Conservation (phyloP, 2,888 invertebrate genomes). For the Mesorhabditis sp. region DNA sequence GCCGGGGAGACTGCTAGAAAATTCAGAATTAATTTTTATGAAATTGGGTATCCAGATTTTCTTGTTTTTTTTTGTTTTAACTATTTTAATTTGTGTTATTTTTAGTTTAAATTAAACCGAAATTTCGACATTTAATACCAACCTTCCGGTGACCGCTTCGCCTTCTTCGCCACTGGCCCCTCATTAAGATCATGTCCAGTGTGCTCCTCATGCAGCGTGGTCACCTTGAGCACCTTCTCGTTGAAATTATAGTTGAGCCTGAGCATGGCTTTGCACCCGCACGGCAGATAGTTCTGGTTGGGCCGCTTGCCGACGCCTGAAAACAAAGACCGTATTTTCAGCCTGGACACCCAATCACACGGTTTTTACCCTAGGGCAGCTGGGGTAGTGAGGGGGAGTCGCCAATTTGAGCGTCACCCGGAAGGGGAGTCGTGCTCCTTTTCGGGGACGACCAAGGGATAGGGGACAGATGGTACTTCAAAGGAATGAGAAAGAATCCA, state of each 20-base stretch:
- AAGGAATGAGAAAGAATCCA: too few species aligned
- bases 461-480: too few species aligned
- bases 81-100: too few species aligned
- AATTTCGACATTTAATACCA: neutral
- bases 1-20: neutral
- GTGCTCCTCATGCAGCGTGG: neutral
- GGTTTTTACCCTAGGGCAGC: too few species aligned
- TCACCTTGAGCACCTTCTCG: conserved; percentile 28
- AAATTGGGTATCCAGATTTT: too few species aligned
- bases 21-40: neutral
- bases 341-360: too few species aligned
- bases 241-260: conserved; percentile 46
- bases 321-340: conserved; percentile 9
- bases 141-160: neutral
- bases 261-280: conserved; percentile 53
- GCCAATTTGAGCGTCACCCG: too few species aligned
- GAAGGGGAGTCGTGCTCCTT: too few species aligned
- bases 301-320: conserved; percentile 52
- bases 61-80: too few species aligned
- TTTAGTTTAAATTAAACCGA: neutral
- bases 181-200: conserved; percentile 2
- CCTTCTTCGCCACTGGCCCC: neutral
- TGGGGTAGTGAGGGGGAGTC: too few species aligned
- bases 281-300: conserved; percentile 55
- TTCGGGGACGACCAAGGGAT: too few species aligned